A percentile compares a stretch with the other conserved stretches of the same genome.
phyloP scores from a whole-genome alignment of 2,797 vertebrate genomes.

The Podarcis lilfordi region DNA sequence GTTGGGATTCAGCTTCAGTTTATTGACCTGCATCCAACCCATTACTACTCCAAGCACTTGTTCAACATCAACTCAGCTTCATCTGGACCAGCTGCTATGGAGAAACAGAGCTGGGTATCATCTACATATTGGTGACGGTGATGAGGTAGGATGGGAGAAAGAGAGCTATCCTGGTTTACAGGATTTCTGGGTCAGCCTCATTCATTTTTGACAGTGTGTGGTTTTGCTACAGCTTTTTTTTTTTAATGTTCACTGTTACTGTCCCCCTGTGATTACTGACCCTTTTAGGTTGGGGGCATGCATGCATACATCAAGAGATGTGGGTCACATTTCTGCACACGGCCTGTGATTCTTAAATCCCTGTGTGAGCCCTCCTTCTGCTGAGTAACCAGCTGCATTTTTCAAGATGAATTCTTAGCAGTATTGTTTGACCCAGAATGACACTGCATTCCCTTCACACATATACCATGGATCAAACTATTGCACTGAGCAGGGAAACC shows the following conservation, averaged over 20 bases:
- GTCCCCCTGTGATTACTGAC: not conserved
- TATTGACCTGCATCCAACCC: not conserved
- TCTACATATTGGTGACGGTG: not conserved
- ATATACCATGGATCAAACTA: not conserved
- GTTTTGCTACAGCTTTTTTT: not conserved
- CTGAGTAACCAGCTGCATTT: constrained; percentile 18
- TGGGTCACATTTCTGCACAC: constrained; percentile 7
- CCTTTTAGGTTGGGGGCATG: not conserved
- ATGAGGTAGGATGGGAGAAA: not conserved
- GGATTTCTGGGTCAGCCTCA: not conserved
- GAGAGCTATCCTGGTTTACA: not conserved
- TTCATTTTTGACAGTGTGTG: not conserved
- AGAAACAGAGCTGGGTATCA: not conserved
- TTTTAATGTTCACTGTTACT: not conserved
- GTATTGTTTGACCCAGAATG: not conserved
- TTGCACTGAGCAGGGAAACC: not conserved
- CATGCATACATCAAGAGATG: not conserved
- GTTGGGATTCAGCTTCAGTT: not conserved
- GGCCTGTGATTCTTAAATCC: constrained; percentile 5
- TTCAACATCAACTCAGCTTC: not conserved
- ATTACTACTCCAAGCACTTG: not conserved
- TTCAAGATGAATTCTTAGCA: not conserved
- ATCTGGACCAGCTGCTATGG: not conserved
- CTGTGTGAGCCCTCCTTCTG: not conserved
- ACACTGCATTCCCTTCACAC: not conserved